Base-by-base conservation (phyloP, 2,113 vertebrate genomes). In the Odobenus rosmarus region DNA sequence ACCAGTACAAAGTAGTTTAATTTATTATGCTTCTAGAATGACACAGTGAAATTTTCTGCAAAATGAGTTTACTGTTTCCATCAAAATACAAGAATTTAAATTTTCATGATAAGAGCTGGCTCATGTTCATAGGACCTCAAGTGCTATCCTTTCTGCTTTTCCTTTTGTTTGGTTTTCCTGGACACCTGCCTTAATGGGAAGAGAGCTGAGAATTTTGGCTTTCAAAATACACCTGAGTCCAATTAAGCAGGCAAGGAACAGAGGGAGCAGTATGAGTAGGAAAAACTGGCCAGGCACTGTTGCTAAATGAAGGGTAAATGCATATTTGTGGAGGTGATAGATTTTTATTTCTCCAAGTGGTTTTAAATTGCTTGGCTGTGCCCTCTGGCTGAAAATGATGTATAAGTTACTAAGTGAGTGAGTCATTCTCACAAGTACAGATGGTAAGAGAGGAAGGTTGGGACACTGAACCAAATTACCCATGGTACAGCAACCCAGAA, bases 201-300 rank as follows among this genome's bases (percentile, higher is more conserved):
- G 79, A 87, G 67, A 95, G 51, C 86, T 93, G 77, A 87, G 15
- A 86, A 79, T 95, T 95, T 93, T 96, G 95, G 89, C 97, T 97
- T 95, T 93, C 84, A 55, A 82, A 94, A 93, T 95, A 90, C 85
- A 97, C 96, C 80, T 80, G 97, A 84, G 96, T 97, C 87, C 92
- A 97, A 89, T 98, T 93, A 97, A 96, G 42, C 39, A 93, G 82
- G 0, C 33, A 49, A 6, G 80, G 96, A 95, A 80, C 62, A 90
- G 15, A 57, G 39, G 5, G 14, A 88, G 46, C 51, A 82, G 13
- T 77, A 77, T 51, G 53, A 82, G 53, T 51, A 42, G 72, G 57
- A 89, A 96, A 93, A 86, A 88, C 39, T 69, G 42, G 89, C 72
- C 79, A 89, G 83, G 85, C 91, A 14, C 49, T 69, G 4, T 90